These are phyloP conservation scores for Mus pahari DNA, from an alignment of 2,113 vertebrate genomes.

Conservation along the genomic window DNA sequence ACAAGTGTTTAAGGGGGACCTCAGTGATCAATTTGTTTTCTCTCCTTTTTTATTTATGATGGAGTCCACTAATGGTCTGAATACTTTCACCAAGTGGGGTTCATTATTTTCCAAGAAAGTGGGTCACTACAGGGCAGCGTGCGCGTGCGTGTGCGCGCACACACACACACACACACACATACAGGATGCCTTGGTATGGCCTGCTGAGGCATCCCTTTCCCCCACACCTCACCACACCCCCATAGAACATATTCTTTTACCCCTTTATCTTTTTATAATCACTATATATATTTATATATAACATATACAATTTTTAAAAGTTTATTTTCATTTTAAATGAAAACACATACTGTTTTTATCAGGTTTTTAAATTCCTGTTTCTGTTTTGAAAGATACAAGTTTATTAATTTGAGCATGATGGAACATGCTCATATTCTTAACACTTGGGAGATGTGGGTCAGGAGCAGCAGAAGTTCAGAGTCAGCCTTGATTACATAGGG, in stretches of 20 bases:
- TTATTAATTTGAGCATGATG: not conserved
- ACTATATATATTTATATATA: no score
- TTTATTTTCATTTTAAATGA: slow-evolving; percentile 1
- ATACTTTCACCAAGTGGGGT: not conserved
- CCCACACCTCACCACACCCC: no score
- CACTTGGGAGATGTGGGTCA: not conserved
- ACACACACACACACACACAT: no score
- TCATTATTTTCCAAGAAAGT: not conserved
- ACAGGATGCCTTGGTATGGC: no score
- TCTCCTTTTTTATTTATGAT: not conserved
- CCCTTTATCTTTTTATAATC: no score
- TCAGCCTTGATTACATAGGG: not conserved
- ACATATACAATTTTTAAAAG: not conserved
- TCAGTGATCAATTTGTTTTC: not conserved
- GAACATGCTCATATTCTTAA: not conserved
- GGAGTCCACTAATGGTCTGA: not conserved
- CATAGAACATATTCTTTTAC: no score
- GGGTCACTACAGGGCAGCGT: not conserved
- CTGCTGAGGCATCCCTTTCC: no score
- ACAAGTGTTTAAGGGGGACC: not conserved
- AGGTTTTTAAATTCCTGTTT: slow-evolving; percentile 12
- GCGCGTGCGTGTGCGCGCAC: no score
- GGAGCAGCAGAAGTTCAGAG: not conserved
- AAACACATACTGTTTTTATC: not conserved
- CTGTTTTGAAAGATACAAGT: not conserved